Evolutionary conservation across 2,888 invertebrate genomes (phyloP), one percentile per base, ranked within the genome.

Genomic region (Pemphredon lugubris): DNA sequence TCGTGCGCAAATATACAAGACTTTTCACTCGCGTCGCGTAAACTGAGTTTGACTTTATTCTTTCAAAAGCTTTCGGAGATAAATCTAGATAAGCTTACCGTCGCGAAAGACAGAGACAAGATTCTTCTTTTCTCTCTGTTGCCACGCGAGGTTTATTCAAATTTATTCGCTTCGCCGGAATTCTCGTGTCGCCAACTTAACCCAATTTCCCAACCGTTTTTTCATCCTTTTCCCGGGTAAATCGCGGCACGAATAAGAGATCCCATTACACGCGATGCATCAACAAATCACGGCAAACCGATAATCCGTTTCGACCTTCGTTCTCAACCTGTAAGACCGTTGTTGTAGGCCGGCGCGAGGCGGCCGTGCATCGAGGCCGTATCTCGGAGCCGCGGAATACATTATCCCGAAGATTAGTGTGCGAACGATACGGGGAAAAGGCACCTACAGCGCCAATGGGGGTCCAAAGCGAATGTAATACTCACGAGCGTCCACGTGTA

Each of bases 221-320:
- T n/a, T n/a, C n/a, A n/a, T n/a, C n/a, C 76, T 71, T 79, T 71
- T 71, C 71, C 71, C 72, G 71, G 71, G 71, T 71, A 72, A 72
- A 71, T 72, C 72, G 65, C 65, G 59, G 73, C 65, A 66, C 79
- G 72, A 79, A 77, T 77, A 71, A 79, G 77, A 77, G 77, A 73
- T 77, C 76, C 79, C 77, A 77, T 77, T 77, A 77, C 80, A 59
- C 57, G 50, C 30, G 77, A 63, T 65, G 60, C 59, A 63, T 63
- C 79, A 83, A 85, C 85, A 83, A 84, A 85, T 85, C 85, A 83
- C 81, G 74, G 78, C 71, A 83, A n/a, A 74, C 77, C 83, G 79
- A 86, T 86, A 84, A 84, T 83, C 80, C 82, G 73, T 71, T 73
- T 66, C 78, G 86, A 86, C 80, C 84, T 83, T 81, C 79, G 77